Evolutionary conservation across 1,140 invertebrate species (phyloP), one percentile per base, ranked within the genome.

Genomic region (Papilio polyxenes): DNA sequence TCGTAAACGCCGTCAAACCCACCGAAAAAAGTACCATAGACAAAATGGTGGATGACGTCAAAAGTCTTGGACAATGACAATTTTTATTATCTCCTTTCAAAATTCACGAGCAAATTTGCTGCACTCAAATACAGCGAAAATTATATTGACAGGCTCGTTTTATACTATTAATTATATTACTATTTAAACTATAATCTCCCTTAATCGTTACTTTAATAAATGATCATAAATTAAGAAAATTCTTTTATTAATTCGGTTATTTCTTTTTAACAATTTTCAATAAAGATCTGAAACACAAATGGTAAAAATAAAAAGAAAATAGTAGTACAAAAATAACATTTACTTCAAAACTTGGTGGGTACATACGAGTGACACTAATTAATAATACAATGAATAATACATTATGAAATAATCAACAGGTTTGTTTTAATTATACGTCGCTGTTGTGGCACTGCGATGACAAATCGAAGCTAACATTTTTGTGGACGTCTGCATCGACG

Each of bases 1-100:
- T 94, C 0, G 90, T 93, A 1, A 86, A 94, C 49, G 91, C 92
- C 6, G 92, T 93, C 76, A 92, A 92, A 65, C 92, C 93, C 0
- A 93, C 92, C 6, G 93, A 94, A 74, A 93, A 92, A 81, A 93
- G 89, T 77, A 80, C 90, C 1, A 53, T 93, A 0, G 89, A 91
- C 81, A 93, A 94, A 86, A 88, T 94, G 80, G 88, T 90, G 11
- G 91, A 93, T 81, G 86, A 87, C 44, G 82, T 92, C 44, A 92
- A 92, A 72, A 85, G 83, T 59, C 82, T 92, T 40, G 82, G 82
- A n/a, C 82, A 90, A 79, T 90, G 89, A 89, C 79, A 74, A 74
- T 83, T 83, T 88, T 79, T 37, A 72, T 15, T 6, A 13, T 10
- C 31, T 37, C 62, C 51, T 44, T 80, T 62, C 77, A 75, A 80